Conservation (phyloP, 1,140 invertebrate genomes). For the Drosophila truncata region DNA sequence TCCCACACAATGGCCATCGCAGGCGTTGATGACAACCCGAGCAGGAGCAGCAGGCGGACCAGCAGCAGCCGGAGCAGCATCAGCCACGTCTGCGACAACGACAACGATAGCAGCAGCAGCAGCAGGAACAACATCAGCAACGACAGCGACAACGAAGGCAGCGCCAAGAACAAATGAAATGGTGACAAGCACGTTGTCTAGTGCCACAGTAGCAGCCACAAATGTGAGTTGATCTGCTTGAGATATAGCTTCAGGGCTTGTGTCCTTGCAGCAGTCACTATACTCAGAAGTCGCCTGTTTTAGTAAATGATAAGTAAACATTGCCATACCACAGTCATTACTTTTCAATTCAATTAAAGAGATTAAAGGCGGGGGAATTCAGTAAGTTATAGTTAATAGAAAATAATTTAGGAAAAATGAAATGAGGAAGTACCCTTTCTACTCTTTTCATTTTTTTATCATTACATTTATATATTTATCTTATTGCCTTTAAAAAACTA, state of each 20-base stretch:
- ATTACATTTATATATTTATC: not conserved
- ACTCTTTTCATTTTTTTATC: not conserved
- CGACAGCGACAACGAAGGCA: conserved; percentile 29
- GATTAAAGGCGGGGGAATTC: not conserved
- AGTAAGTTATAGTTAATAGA: not conserved
- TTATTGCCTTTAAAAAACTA: not conserved
- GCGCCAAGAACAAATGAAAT: conserved; percentile 54
- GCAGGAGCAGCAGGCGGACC: conserved; percentile 16
- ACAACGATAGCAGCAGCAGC: conserved; percentile 17
- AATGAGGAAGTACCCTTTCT: not conserved
- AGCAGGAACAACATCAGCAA: conserved; percentile 20
- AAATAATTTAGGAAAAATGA: not conserved
- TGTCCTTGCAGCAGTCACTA: conserved; percentile 3
- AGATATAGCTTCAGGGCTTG: conserved; percentile 2
- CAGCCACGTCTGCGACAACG: conserved; percentile 24
- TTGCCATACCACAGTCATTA: not conserved
- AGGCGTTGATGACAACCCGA: conserved; percentile 41
- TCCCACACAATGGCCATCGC: conserved; percentile 40
- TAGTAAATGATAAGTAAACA: conserved; percentile 1
- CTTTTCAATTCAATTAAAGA: not conserved
- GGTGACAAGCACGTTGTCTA: conserved; percentile 57
- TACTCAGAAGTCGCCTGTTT: not conserved
- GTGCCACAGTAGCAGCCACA: conserved; percentile 49
- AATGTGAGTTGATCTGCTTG: conserved; percentile 51
- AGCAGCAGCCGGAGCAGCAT: conserved; percentile 17